Percentiles rank a stretch among this genome's conserved stretches.
These are phyloP conservation scores for Epinotia ramella DNA, from an alignment of 2,888 invertebrate genomes.

Conservation along the genomic window DNA sequence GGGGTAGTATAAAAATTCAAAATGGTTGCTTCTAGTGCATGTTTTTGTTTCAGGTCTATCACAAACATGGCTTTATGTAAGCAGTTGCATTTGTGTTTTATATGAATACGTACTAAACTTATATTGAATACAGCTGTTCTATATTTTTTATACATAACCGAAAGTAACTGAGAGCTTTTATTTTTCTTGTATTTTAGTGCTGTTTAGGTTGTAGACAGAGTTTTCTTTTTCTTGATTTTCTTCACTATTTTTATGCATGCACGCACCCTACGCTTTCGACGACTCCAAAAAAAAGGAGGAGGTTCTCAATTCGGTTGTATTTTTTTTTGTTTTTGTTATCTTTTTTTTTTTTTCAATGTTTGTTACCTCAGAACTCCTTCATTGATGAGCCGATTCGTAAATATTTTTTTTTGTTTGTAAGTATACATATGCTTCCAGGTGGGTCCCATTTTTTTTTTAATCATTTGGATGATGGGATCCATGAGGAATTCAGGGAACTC, in stretches of 20 bases:
- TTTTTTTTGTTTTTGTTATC: no score
- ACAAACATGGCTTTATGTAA: constrained; percentile 32
- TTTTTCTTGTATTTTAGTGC: neutral
- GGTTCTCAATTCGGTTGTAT: no score
- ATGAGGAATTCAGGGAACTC: no score
- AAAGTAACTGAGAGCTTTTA: neutral
- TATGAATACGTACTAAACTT: constrained; percentile 1
- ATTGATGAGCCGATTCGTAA: no score
- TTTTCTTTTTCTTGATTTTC: neutral
- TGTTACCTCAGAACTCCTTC: no score
- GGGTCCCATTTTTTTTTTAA: no score
- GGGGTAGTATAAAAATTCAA: neutral
- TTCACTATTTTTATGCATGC: neutral
- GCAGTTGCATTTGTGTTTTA: constrained; percentile 29
- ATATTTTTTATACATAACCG: neutral
- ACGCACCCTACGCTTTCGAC: no score
- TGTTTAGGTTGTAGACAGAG: neutral
- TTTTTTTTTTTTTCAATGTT: no score
- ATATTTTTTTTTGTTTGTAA: no score
- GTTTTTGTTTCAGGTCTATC: constrained; percentile 31
- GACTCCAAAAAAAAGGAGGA: no score
- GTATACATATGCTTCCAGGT: no score
- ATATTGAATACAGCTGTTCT: neutral
- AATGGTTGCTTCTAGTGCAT: constrained; percentile 18
- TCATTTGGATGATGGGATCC: no score